phyloP scores from a whole-genome alignment of 1,140 invertebrate genomes.

The Ceratoteleas bidentatus region DNA sequence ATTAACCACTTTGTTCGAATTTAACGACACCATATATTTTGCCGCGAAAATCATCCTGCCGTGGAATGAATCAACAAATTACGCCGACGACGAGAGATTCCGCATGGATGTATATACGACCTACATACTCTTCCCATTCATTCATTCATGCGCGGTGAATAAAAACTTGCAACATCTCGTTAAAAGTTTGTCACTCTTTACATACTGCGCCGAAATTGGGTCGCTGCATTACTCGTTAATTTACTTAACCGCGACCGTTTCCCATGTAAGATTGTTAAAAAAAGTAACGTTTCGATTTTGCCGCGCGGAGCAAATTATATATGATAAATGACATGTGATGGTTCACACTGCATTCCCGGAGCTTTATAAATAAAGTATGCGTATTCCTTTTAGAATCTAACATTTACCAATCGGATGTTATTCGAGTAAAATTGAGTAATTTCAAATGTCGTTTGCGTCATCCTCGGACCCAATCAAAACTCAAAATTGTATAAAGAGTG shows the following conservation, averaged over 20 bases:
- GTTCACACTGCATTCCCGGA: constrained; percentile 1
- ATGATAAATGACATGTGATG: constrained; percentile 24
- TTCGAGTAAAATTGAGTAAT: not conserved
- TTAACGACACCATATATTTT: too few species aligned
- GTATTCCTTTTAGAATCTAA: constrained; percentile 8
- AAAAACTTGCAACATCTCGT: constrained; percentile 43
- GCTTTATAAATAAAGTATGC: constrained; percentile 28
- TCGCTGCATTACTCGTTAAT: constrained; percentile 36
- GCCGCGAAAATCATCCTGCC: not conserved
- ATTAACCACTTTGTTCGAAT: not conserved
- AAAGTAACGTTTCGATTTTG: constrained; percentile 23
- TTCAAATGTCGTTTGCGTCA: not conserved
- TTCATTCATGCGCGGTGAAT: constrained; percentile 34
- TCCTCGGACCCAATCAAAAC: not conserved
- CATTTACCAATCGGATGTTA: constrained; percentile 11
- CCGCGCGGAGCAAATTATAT: constrained; percentile 29
- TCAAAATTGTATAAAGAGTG: not conserved
- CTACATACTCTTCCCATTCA: constrained; percentile 22
- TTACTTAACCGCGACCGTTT: constrained; percentile 38
- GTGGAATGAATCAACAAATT: not conserved
- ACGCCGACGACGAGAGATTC: too few species aligned
- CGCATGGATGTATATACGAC: constrained; percentile 1
- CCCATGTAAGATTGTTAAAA: constrained; percentile 30
- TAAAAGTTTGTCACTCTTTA: constrained; percentile 45
- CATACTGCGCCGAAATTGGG: constrained; percentile 26